Evolutionary conservation across 2,888 invertebrate species (phyloP), one percentile per base, ranked within the genome.

Genomic region (Netelia inedita): DNA sequence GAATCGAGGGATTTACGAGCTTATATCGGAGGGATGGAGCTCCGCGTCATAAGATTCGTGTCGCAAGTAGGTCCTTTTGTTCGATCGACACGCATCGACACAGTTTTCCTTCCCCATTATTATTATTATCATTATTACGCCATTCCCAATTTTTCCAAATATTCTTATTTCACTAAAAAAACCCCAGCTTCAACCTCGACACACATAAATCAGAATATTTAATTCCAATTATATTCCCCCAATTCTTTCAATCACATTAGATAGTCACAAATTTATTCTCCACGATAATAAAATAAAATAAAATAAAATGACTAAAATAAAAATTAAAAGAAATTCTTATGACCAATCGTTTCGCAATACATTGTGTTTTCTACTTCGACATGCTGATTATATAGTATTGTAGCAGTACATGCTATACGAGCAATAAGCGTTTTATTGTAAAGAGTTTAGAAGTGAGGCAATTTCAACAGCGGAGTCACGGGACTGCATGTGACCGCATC

Each of bases 401-500:
- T 19, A 53, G 23, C 41, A 75, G 65, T 53, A 75, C 81, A 74
- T 57, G 57, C 57, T 61, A 59, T 41, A 75, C 66, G 69, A 43
- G 76, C 21, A 71, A 69, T 21, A 19, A 55, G 61, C 53, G 61
- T 79, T 63, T 61, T 61, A 19, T 74, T 43, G 41, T 61, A n/a
- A 61, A 61, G 68, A 61, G 46, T 73, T 72, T 23, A 80, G 41
- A 65, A 80, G 79, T 87, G 79, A 55, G 74, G 87, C 82, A 86
- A 87, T 28, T 61, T 63, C 66, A 55, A 72, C 59, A 83, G 73
- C 68, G 23, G 75, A 87, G 86, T 86, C 87, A 82, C 84, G 87
- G 80, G 84, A 85, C 85, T 82, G 82, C 79, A 85, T 82, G 79
- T 79, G 85, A 87, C 85, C 82, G 87, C 83, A 87, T 87, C 87